Base-by-base conservation (phyloP, 2,113 vertebrate genomes). In the Pitta sordida region DNA sequence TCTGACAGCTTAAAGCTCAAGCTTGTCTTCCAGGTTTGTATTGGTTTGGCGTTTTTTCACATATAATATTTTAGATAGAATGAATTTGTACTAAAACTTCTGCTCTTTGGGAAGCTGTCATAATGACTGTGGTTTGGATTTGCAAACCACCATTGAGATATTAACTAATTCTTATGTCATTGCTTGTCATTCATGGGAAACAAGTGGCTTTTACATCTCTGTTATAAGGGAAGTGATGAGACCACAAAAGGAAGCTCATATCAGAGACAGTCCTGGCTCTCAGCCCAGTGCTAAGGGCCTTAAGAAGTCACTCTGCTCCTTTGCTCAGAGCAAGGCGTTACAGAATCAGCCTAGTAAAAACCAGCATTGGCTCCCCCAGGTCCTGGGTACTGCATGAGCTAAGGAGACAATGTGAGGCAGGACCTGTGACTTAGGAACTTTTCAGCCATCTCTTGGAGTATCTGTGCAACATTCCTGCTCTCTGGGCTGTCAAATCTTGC, bases 131-230 rank as follows among this genome's bases (percentile, higher is more conserved):
- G 15, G 3, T 53, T 93, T 74, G 49, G 73, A 59, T 77, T 95
- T 90, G 87, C 46, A 83, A 94, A 51, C 63, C 59, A 52, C 75
- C 27, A 18, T 43, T 49, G n/a, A 62, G 46, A 32, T 53, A 76
- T 16, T 76, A 85, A 85, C 78, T 73, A 80, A 84, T 91, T 91
- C 89, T 80, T 85, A 70, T 37, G 79, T 83, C 89, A 93, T 36
- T 83, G 43, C 60, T 55, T 95, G 64, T 78, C 80, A 34, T n/a
- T 85, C 64, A 59, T 85, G 64, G 82, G 87, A 88, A 91, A 51
- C 58, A 37, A 94, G 71, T 77, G 75, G 56, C 85, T 94, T 94
- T 88, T 73, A 90, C 85, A 67, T 56, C 63, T 88, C 67, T 77
- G 26, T 51, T 87, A 6, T 19, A 73, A 62, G 68, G 63, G 43